Evolutionary conservation across 2,113 vertebrate species (phyloP), one percentile per base, ranked within the genome.

Genomic region (Neolamprologus devosi): DNA sequence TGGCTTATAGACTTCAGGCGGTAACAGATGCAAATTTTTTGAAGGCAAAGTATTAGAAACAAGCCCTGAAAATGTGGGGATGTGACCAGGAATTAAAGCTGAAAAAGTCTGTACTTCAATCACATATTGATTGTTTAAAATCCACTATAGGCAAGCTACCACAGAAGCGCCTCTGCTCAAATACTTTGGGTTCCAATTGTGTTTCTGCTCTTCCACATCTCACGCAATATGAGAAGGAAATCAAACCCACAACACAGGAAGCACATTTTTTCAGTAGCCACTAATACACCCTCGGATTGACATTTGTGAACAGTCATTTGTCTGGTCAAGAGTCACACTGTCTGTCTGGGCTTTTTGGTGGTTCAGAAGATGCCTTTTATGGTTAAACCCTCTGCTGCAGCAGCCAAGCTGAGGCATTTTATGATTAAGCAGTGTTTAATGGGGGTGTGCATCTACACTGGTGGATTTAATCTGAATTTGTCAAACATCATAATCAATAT

Each of bases 351-450:
- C 53, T 49, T 78, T 47, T 49, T 28, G 26, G 73, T 30, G 73
- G 26, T 33, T 78, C 73, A 78, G 26, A 78, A 19, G 75, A 87
- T 53, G 70, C 91, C 93, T 94, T 94, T 91, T 92, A 91, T 85
- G 91, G 91, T 58, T 40, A 90, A 89, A 88, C 30, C 8, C 54
- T 82, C 40, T 12, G 47, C 30, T 8, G 57, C 82, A 82, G n/a
- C 57, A 82, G 81, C 87, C 37, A 49, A 83, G 87, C 57, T 49
- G 51, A 60, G 82, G 82, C 54, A n/a, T 30, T 49, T 49, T n/a
- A 49, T 78, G 70, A 78, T 49, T 78, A 78, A 51, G 42, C 23
- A 78, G 23, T 49, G 70, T 78, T 30, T 78, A 8, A 78, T 19
- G 16, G 4, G 23, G 0, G 6, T 17, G 14, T 28, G 3, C 2